Percentiles rank a stretch among this genome's conserved stretches.
phyloP scores from a whole-genome alignment of 1,140 invertebrate species.

The Caenorhabditis tropicalis region DNA sequence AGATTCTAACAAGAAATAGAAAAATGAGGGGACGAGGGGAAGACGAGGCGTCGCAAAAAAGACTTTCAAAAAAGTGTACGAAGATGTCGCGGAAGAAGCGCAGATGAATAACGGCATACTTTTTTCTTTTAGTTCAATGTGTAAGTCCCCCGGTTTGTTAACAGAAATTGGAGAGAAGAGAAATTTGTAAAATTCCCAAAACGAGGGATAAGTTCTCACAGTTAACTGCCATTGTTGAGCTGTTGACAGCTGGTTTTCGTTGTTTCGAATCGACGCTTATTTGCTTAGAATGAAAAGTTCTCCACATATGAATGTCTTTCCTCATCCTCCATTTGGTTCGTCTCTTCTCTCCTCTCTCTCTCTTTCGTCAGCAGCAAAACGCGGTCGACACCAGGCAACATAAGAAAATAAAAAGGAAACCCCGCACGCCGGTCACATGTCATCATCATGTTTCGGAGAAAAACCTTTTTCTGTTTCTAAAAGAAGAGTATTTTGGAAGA shows the following conservation, averaged over 20 bases:
- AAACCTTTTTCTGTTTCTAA: constrained; percentile 31
- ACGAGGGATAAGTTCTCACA: not conserved
- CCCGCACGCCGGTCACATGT: constrained; percentile 31
- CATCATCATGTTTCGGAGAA: constrained; percentile 36
- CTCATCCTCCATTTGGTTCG: not conserved
- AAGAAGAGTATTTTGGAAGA: constrained; percentile 8
- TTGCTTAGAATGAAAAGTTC: not conserved
- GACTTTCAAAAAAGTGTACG: too few species aligned
- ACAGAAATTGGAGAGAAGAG: too few species aligned
- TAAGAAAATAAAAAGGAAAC: constrained; percentile 24
- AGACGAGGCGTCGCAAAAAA: not conserved
- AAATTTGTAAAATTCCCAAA: too few species aligned
- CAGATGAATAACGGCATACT: too few species aligned
- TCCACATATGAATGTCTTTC: constrained; percentile 9
- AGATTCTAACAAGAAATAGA: not conserved
- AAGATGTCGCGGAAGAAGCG: too few species aligned
- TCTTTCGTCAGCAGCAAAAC: not conserved
- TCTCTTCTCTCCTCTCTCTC: not conserved
- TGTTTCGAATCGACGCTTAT: not conserved
- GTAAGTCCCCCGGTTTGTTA: too few species aligned
- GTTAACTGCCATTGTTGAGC: too few species aligned
- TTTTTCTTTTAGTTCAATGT: too few species aligned
- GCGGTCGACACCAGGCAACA: constrained; percentile 1
- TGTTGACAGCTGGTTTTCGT: not conserved
- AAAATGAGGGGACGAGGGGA: not conserved